Percentiles rank a stretch among this genome's conserved stretches.
Conservation (phyloP, 2,113 vertebrate species). For the Dipodomys merriami region DNA sequence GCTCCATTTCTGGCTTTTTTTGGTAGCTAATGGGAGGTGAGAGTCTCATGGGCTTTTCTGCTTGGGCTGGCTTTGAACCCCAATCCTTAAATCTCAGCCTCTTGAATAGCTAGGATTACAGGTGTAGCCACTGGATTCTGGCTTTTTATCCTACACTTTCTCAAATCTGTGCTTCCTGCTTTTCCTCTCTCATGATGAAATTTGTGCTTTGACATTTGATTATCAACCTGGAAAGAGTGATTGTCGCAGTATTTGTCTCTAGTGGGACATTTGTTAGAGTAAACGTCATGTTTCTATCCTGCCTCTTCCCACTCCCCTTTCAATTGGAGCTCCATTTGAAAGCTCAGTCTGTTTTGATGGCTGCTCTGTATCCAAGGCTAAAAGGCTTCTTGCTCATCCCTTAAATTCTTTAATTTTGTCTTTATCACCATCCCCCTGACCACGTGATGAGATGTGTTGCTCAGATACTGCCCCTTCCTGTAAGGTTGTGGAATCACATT, state of each 20-base stretch:
- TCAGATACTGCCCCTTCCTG: background rate
- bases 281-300: background rate
- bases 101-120: no score
- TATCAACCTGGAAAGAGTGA: background rate
- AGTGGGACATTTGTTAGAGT: background rate
- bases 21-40: no score
- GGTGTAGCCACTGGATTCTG: no score
- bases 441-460: background rate
- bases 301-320: background rate
- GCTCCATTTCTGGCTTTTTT: no score
- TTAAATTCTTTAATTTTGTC: background rate
- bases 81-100: no score
- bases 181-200: background rate
- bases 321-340: background rate
- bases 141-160: background rate
- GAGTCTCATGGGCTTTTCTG: no score
- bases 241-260: background rate
- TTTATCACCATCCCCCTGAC: background rate
- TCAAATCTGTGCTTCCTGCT: background rate
- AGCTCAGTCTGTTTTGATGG: no score
- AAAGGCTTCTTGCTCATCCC: background rate
- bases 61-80: no score
- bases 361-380: background rate
- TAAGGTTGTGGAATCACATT: background rate
- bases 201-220: conserved; percentile 31